phyloP scores from a whole-genome alignment of 2,888 invertebrate genomes.

The Subacronicta megacephala region DNA sequence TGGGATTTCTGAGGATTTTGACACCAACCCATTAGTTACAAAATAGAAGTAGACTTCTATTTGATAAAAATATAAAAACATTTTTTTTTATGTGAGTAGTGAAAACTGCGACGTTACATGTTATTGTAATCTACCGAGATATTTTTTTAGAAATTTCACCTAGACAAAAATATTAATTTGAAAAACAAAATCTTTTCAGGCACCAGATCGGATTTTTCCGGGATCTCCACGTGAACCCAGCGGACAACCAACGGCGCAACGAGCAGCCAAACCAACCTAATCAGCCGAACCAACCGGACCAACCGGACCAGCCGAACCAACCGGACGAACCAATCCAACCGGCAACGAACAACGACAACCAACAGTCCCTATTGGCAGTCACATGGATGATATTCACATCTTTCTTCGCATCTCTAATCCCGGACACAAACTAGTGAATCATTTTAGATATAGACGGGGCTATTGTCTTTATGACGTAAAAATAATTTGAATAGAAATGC shows the following conservation, averaged over 20 bases:
- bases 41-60: too few relatives aligned
- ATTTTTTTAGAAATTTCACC: too few relatives aligned
- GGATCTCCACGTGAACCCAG: slow-evolving; percentile 82
- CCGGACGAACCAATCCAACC: slow-evolving; percentile 62
- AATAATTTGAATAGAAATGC: slow-evolving; percentile 39
- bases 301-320: slow-evolving; percentile 37
- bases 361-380: slow-evolving; percentile 91
- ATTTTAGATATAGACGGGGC: slow-evolving; percentile 15
- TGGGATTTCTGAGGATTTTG: too few relatives aligned
- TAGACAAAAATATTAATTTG: too few relatives aligned
- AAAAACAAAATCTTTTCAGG: slow-evolving; percentile 73
- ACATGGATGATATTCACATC: slow-evolving; percentile 97
- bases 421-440: slow-evolving; percentile 92
- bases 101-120: too few relatives aligned
- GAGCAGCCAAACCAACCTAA: slow-evolving; percentile 36
- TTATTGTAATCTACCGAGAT: too few relatives aligned
- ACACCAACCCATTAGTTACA: too few relatives aligned
- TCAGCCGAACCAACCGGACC: slow-evolving; percentile 33
- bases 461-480: slow-evolving; percentile 46
- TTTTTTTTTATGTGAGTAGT: too few relatives aligned
- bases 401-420: slow-evolving; percentile 98
- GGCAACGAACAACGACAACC: slow-evolving; percentile 57
- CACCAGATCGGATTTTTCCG: slow-evolving; percentile 94
- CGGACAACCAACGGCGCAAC: slow-evolving; percentile 52
- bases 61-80: too few relatives aligned